Evolutionary conservation across 2,113 vertebrate species (phyloP), one percentile per base, ranked within the genome.

Genomic region (Heliornis fulica): DNA sequence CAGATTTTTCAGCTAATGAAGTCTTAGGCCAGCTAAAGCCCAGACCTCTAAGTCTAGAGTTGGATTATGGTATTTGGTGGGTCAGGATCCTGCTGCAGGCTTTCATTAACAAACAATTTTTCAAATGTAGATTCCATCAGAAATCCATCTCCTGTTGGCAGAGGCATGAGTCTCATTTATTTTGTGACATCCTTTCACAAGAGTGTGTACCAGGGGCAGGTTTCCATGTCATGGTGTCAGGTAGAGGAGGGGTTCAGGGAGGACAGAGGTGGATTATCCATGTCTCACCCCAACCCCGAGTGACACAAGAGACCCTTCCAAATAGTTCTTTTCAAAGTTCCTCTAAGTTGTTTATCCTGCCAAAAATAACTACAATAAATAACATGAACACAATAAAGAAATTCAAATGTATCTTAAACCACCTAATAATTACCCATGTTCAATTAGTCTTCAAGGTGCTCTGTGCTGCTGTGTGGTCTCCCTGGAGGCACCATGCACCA

Each of bases 381-480:
- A 96, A 38, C 32, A 20, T 1, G 5, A 85, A 25, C 63, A 77
- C 79, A 85, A 79, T 76, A 82, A 93, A 94, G 78, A 85, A 60
- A 89, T 95, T 87, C 65, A 93, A 90, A 93, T 89, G 2, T 34
- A 68, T 87, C 81, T 93, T 56, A 71, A 91, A 84, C 34, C 38
- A 29, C 75, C 70, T 85, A 72, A 93, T 86, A 93, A 95, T 94
- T 93, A 96, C 61, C 70, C 0, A 0, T 3, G 66, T 69, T 93
- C 85, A 93, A 29, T 96, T 93, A 95, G 78, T 80, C 85, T 88
- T 75, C 0, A 16, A 79, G 95, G 53, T 93, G 74, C 70, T 92
- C 82, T 83, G 82, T 87, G 75, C 63, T 79, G 70, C 84, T 94
- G 90, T 97, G 95, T 94, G 96, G 93, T 96, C 95, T 95, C 90